Evolutionary conservation across 2,888 invertebrate species (phyloP).

Genomic region (Hirtodrosophila histrioides): DNA sequence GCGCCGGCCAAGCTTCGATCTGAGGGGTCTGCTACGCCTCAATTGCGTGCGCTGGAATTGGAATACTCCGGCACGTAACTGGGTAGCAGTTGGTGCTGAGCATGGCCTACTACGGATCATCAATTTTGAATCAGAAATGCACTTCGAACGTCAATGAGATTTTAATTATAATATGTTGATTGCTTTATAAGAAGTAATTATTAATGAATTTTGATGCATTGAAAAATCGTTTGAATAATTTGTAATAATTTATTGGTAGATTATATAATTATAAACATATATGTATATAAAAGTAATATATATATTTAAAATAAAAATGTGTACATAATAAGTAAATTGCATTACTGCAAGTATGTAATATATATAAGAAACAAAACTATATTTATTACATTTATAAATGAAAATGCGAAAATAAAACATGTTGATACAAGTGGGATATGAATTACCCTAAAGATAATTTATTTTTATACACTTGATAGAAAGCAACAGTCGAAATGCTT

Average conservation of each 20-base stretch:
- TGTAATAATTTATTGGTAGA: conserved; percentile 41
- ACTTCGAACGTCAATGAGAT: conserved; percentile 32
- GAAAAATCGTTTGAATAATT: conserved; percentile 18
- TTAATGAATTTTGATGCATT: conserved; percentile 7
- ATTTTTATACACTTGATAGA: background rate
- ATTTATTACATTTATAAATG: conserved; percentile 45
- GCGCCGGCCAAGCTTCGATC: conserved; percentile 55
- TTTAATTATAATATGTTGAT: conserved; percentile 23
- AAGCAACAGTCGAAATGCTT: background rate
- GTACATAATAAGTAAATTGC: conserved; percentile 17
- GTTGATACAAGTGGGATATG: conserved; percentile 5
- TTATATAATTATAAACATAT: conserved; percentile 13
- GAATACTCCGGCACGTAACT: conserved; percentile 64
- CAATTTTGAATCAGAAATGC: conserved; percentile 47
- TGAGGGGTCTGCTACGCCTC: conserved; percentile 65
- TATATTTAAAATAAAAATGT: conserved; percentile 17
- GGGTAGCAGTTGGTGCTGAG: conserved; percentile 81
- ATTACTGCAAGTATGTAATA: conserved; percentile 23
- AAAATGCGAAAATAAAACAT: conserved; percentile 19
- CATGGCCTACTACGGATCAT: conserved; percentile 81
- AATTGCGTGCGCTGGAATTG: conserved; percentile 80
- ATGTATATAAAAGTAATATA: conserved; percentile 23
- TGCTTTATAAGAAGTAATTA: conserved; percentile 9
- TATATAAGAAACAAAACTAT: conserved; percentile 21
- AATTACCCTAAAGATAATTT: background rate